Base-by-base conservation (phyloP, 2,888 invertebrate genomes). In the Ichneumon xanthorius region DNA sequence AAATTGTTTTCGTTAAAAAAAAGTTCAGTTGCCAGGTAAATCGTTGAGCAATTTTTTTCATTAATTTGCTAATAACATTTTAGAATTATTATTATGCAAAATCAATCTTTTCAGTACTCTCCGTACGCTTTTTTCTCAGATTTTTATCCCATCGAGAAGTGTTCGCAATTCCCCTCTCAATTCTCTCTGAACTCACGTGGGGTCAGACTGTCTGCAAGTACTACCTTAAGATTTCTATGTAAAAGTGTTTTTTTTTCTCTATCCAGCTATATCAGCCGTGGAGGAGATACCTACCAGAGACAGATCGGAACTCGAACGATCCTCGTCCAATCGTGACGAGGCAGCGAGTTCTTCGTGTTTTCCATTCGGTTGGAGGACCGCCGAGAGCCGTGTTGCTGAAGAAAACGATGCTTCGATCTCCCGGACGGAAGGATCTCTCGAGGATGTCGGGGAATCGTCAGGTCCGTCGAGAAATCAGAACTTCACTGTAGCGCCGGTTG, bases 261-360 rank as follows among this genome's bases (percentile, higher is more conserved):
- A 55, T 55, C 53, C 7, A 55, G 53, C 53, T 55, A 2, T 55
- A 19, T 55, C 70, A 9, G 53, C 19, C 5, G 70, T 33, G 4
- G 83, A 84, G 80, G 83, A 84, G 80, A 82, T 85, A 50, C 80
- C 82, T 58, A 73, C 84, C 65, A 67, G 77, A 73, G 73, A 82
- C 70, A 82, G 70, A 65, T 9, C 73, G 40, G 80, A 71, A 77
- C 19, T 16, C 19, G 48, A 40, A 53, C 26, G 37, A 26, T 22
- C 58, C 14, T 6, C 71, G n/a, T 33, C 80, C 1, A 61, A 26
- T 50, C 80, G 84, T 1, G 33, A 26, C 11, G 70, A 26, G 68
- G 82, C 67, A 26, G 86, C 58, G 33, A 76, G 58, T 45, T 65
- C 68, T n/a, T 84, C 82, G 7, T 86, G 86, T 40, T 85, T 86